Evolutionary conservation across 2,888 invertebrate genomes (phyloP).

Genomic region (Sinelater perroti): DNA sequence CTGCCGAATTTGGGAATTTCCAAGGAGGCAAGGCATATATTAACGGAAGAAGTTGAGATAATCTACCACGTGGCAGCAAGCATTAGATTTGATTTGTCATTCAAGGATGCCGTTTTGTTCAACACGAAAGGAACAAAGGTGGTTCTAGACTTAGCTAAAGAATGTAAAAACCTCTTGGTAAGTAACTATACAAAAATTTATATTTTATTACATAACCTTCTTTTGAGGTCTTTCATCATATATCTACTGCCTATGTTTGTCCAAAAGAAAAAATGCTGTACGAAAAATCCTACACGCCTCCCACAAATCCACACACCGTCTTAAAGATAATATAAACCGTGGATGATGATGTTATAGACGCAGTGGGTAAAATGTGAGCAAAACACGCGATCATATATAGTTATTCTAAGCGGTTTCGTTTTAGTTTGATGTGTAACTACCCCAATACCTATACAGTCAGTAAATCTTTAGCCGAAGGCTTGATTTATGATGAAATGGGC

Average conservation of each 20-base stretch:
- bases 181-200: no score
- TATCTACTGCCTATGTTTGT: slow-evolving; percentile 93
- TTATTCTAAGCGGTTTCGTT: slow-evolving; percentile 43
- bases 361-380: slow-evolving; percentile 70
- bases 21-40: slow-evolving; percentile 68
- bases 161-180: slow-evolving; percentile 78
- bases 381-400: no score
- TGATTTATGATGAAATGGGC: slow-evolving; percentile 80
- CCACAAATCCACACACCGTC: slow-evolving; percentile 77
- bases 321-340: slow-evolving; percentile 83
- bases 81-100: slow-evolving; percentile 86
- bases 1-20: slow-evolving; percentile 75
- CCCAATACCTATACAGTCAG: slow-evolving; percentile 96
- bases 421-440: slow-evolving; percentile 74
- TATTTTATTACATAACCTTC: no score
- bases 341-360: slow-evolving; percentile 73
- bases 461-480: slow-evolving; percentile 87
- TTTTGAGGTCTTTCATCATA: slow-evolving; percentile 73
- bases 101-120: slow-evolving; percentile 88
- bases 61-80: slow-evolving; percentile 85
- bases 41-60: slow-evolving; percentile 76
- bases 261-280: slow-evolving; percentile 81
- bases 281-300: slow-evolving; percentile 87
- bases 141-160: slow-evolving; percentile 83
- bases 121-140: slow-evolving; percentile 92